Evolutionary conservation across 2,888 invertebrate genomes (phyloP).

Genomic region (Rotaria magnacalcarata): DNA sequence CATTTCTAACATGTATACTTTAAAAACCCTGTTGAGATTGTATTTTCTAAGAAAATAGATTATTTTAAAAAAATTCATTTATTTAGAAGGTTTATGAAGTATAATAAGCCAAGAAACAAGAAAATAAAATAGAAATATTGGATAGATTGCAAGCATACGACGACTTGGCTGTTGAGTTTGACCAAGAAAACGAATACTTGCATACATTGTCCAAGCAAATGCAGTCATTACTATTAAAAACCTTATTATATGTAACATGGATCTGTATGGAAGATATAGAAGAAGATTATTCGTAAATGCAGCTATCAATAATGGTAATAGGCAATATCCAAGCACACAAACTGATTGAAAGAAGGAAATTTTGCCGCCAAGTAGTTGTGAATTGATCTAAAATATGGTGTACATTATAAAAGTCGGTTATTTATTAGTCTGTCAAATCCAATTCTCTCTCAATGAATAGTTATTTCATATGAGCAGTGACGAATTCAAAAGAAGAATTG

Average conservation of each 20-base stretch:
- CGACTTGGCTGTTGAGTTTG: constrained; percentile 60
- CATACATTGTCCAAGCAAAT: constrained; percentile 90
- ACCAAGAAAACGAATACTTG: constrained; percentile 86
- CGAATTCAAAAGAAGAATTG: too few species aligned
- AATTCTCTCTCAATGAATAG: too few species aligned
- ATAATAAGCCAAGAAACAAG: constrained; percentile 67
- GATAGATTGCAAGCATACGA: constrained; percentile 86
- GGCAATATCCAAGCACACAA: constrained; percentile 93
- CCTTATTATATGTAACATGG: constrained; percentile 75
- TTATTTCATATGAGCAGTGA: too few species aligned
- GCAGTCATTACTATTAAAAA: constrained; percentile 75
- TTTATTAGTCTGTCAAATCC: too few species aligned
- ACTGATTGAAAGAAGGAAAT: constrained; percentile 73
- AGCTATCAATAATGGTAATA: constrained; percentile 81
- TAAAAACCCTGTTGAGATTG: too few species aligned
- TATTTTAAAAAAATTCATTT: not conserved
- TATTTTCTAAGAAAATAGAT: too few species aligned
- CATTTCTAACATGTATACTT: too few species aligned
- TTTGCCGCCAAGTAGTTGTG: constrained; percentile 45
- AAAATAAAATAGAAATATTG: constrained; percentile 92
- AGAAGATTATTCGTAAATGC: constrained; percentile 78
- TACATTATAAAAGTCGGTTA: too few species aligned
- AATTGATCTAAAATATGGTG: not conserved
- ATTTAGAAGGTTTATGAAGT: not conserved
- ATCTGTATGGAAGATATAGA: constrained; percentile 65